Conservation (phyloP, 2,797 vertebrate species). For the Epinephelus malabaricus region DNA sequence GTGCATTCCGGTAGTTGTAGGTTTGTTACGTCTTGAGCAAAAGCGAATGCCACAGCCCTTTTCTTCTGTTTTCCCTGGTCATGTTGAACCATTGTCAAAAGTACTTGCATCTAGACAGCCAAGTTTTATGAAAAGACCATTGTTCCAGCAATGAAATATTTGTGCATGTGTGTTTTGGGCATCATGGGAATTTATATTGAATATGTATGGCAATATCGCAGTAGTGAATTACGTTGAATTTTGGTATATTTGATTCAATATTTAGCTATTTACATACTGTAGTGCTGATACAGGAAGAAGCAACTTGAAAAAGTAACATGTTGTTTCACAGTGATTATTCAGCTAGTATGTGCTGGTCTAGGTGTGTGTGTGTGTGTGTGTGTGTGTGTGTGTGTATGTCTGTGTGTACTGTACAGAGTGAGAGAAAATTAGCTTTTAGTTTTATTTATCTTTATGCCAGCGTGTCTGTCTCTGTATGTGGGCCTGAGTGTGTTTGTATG, state of each 20-base stretch:
- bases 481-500: slow-evolving; percentile 19
- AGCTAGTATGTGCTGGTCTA: not conserved
- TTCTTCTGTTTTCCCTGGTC: too few relatives aligned
- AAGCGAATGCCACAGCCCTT: too few relatives aligned
- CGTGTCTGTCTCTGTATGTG: slow-evolving; percentile 22
- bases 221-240: not conserved
- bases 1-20: too few relatives aligned
- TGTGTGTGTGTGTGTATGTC: not conserved
- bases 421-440: not conserved
- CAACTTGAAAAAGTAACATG: not conserved
- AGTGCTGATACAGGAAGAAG: not conserved
- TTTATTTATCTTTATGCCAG: slow-evolving; percentile 4
- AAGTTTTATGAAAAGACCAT: too few relatives aligned
- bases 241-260: not conserved
- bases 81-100: too few relatives aligned
- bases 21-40: too few relatives aligned
- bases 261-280: not conserved
- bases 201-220: not conserved
- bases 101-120: too few relatives aligned
- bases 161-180: not conserved
- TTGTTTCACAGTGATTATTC: not conserved
- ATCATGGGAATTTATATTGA: not conserved
- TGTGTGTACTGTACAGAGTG: not conserved
- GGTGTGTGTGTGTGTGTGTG: not conserved
- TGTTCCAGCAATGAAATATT: too few relatives aligned